phyloP scores from a whole-genome alignment of 2,113 vertebrate genomes.

The Tinamus guttatus region DNA sequence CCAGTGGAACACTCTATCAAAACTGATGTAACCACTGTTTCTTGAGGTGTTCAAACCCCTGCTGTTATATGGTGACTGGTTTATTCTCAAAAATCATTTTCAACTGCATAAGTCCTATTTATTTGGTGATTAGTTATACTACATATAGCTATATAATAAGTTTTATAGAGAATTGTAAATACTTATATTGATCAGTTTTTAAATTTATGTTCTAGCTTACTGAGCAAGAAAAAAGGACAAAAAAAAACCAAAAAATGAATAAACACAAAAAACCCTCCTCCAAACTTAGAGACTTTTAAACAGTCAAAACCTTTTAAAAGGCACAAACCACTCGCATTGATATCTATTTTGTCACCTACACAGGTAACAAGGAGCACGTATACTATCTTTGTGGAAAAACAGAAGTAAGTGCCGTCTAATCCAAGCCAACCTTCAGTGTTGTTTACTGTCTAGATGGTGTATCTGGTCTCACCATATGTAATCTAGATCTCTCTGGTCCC shows the following conservation, averaged over 20 bases:
- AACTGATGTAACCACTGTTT: background rate
- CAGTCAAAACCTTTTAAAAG: no score
- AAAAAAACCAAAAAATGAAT: no score
- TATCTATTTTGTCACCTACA: accelerated
- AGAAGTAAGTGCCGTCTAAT: background rate
- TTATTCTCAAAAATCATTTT: background rate
- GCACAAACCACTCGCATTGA: background rate
- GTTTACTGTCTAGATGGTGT: background rate
- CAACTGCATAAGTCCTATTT: background rate
- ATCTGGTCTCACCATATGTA: background rate
- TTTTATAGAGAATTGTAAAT: background rate
- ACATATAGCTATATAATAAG: background rate
- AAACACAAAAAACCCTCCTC: no score
- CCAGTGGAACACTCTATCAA: background rate
- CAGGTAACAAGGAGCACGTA: background rate
- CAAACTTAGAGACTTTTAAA: no score
- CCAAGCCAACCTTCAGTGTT: background rate
- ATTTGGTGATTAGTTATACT: background rate
- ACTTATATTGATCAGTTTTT: background rate
- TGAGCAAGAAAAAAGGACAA: background rate
- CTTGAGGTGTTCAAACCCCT: background rate
- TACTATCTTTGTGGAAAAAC: background rate
- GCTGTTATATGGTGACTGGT: background rate
- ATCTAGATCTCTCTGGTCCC: background rate
- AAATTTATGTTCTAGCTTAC: background rate